Conservation (phyloP, 2,113 vertebrate species). For the Zonotrichia leucophrys region DNA sequence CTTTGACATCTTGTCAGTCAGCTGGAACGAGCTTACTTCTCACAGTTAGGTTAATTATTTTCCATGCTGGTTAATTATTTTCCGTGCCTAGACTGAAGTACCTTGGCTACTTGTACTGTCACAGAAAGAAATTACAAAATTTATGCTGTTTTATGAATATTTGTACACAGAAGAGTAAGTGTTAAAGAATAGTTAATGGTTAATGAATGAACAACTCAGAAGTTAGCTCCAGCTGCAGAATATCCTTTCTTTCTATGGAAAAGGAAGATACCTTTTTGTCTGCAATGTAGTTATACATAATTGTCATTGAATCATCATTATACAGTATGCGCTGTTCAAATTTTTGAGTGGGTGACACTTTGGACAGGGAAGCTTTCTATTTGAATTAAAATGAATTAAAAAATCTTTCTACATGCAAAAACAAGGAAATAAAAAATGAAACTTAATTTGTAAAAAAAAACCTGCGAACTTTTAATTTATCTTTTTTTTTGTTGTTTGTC, state of each 20-base stretch:
- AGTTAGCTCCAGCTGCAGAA: not conserved
- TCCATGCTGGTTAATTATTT: conserved; percentile 9
- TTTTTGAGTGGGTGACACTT: not conserved
- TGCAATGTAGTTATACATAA: not conserved
- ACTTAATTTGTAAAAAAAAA: not conserved
- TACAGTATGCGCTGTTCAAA: not conserved
- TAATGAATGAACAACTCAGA: not conserved
- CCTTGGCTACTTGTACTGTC: not conserved
- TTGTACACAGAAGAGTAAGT: not conserved
- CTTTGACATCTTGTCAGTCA: not conserved
- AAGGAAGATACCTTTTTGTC: not conserved
- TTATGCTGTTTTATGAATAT: not conserved
- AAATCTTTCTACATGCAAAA: not conserved
- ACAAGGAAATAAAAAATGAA: not conserved
- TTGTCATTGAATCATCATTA: not conserved
- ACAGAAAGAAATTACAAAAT: not conserved
- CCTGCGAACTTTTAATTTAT: not conserved
- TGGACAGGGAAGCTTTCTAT: not conserved
- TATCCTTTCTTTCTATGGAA: not conserved
- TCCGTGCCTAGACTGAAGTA: not conserved
- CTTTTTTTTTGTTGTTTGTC: not conserved
- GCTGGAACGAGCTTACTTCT: not conserved
- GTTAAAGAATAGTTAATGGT: not conserved
- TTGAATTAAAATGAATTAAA: not conserved
- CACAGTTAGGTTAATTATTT: conserved; percentile 5